Evolutionary conservation across 2,797 vertebrate genomes (phyloP).

Genomic region (Monodelphis domestica): DNA sequence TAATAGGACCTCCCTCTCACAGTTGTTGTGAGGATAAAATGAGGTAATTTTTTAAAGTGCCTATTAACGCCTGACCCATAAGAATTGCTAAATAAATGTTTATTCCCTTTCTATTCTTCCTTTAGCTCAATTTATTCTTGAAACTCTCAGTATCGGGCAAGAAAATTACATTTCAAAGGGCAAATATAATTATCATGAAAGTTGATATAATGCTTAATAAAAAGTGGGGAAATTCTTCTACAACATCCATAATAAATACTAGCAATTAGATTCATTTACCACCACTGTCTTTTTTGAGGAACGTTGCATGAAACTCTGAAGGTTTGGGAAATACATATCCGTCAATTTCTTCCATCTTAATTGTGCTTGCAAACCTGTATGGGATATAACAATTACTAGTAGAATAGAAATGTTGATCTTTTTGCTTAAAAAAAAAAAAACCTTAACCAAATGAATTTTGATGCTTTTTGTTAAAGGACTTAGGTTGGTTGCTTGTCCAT

Average conservation of each 20-base stretch:
- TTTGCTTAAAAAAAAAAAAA: neutral
- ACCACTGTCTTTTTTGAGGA: neutral
- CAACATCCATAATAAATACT: neutral
- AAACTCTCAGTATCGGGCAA: neutral
- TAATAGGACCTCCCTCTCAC: neutral
- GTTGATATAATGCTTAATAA: slow-evolving; percentile 34
- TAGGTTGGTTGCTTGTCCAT: neutral
- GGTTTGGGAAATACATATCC: neutral
- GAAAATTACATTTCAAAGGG: neutral
- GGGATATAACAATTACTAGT: neutral
- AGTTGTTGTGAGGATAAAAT: neutral
- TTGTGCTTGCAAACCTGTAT: neutral
- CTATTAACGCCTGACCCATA: neutral
- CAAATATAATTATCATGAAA: neutral
- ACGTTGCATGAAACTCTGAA: neutral
- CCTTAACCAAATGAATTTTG: neutral
- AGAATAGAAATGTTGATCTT: neutral
- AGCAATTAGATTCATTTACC: neutral
- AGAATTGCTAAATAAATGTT: neutral
- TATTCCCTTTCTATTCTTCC: neutral
- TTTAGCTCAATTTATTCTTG: neutral
- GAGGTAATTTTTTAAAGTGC: neutral
- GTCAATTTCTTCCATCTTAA: neutral
- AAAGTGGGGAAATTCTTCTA: slow-evolving; percentile 4
- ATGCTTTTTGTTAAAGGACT: neutral